Evolutionary conservation across 2,888 invertebrate genomes (phyloP), one percentile per base, ranked within the genome.

Genomic region (Trichogramma dendrolimi): DNA sequence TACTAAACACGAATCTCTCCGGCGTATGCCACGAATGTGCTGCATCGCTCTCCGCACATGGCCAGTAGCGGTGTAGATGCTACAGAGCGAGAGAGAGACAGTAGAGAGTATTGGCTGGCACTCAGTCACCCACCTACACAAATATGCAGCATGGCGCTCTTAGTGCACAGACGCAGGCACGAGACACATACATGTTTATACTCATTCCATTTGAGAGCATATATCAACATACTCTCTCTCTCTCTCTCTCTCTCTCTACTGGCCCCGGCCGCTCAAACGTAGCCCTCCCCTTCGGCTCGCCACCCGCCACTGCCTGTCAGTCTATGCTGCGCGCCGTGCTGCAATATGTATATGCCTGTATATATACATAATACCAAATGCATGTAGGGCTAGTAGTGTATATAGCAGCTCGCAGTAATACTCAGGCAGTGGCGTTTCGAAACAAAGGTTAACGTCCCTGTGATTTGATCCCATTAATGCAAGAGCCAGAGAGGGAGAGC

Each of bases 381-480:
- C 41, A 51, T 27, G 53, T 41, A 52, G 52, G 55, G 11, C 27
- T 53, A 53, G 27, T 27, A 40, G 41, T 54, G 54, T 59, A 44
- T 57, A 50, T 46, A 10, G 49, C 4, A n/a, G 56, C 49, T 41
- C 50, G 8, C n/a, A 46, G 27, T n/a, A 14, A 7, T 14, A 38
- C 51, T 60, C 62, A 55, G 63, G 64, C 65, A 65, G 63, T 62
- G 65, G 66, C 66, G 65, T 66, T 65, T 67, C 67, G 67, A 69
- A 70, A 70, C 71, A 69, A 70, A 69, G 72, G 69, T 71, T 69
- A 70, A 71, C 69, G 71, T 71, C 69, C 71, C 71, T 68, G 69
- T 71, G 69, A 72, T 70, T 72, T 71, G 71, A 72, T 72, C 71
- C 71, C 70, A 71, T 71, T 72, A 72, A 72, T 72, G 71, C 68